These are phyloP conservation scores for Chelon labrosus DNA, from an alignment of 2,797 vertebrate species.

Conservation along the genomic window DNA sequence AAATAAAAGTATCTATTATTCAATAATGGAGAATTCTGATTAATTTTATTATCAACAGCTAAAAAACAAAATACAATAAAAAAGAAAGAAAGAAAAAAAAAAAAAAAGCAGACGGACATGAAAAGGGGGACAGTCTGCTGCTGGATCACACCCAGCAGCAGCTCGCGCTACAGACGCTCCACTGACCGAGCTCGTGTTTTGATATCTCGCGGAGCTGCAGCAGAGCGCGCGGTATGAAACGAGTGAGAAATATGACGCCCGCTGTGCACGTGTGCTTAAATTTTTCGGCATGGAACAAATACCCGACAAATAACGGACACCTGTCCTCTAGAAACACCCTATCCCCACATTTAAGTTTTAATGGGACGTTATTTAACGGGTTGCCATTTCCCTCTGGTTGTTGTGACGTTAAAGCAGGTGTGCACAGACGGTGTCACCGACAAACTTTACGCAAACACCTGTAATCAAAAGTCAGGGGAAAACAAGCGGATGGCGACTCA, in stretches of 20 bases:
- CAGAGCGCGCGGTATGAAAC: slow-evolving; percentile 71
- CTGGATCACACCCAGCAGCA: slow-evolving; percentile 58
- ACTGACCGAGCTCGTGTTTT: slow-evolving; percentile 51
- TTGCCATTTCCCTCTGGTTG: slow-evolving; percentile 3
- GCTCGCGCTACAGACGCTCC: slow-evolving; percentile 58
- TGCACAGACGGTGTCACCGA: slow-evolving; percentile 12
- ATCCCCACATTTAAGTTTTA: background rate
- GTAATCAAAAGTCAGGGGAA: slow-evolving; percentile 27
- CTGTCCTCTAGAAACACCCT: background rate
- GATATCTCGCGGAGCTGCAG: slow-evolving; percentile 63
- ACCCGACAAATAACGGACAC: slow-evolving; percentile 13
- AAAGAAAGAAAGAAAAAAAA: background rate
- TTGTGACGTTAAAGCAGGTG: slow-evolving; percentile 6
- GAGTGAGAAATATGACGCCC: slow-evolving; percentile 31
- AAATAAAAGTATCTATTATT: slow-evolving; percentile 18
- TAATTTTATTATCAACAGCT: slow-evolving; percentile 48
- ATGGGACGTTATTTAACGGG: background rate
- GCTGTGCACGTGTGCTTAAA: slow-evolving; percentile 28
- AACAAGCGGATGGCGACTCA: background rate
- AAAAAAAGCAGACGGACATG: background rate
- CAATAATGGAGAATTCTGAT: slow-evolving; percentile 26
- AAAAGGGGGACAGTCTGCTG: slow-evolving; percentile 30
- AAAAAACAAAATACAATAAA: slow-evolving; percentile 22
- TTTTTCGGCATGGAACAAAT: slow-evolving; percentile 10
- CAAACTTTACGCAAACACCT: slow-evolving; percentile 38